phyloP scores from a whole-genome alignment of 2,113 vertebrate species.

The Piprites chloris region DNA sequence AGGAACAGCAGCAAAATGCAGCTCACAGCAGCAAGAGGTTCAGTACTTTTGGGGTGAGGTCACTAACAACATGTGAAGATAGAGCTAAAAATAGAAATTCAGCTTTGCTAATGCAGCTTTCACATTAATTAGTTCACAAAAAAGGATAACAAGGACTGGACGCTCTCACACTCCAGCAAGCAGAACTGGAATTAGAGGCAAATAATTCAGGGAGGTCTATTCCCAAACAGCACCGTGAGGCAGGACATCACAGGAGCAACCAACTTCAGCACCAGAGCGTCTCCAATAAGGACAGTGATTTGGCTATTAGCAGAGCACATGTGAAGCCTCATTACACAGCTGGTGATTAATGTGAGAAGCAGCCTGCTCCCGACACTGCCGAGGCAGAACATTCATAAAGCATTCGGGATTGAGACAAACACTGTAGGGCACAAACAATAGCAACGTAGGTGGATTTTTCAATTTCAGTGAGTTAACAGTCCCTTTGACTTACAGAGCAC shows the following conservation, averaged over 20 bases:
- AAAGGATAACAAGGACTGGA: neutral
- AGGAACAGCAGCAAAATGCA: neutral
- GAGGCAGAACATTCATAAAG: conserved; percentile 1
- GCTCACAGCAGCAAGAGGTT: neutral
- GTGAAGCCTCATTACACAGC: conserved; percentile 46
- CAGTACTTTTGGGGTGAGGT: neutral
- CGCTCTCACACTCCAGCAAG: neutral
- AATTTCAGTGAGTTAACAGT: neutral
- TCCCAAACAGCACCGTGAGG: neutral
- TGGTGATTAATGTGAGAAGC: conserved; percentile 54
- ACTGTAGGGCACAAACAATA: neutral
- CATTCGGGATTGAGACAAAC: neutral
- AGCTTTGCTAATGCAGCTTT: neutral
- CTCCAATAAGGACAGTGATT: neutral
- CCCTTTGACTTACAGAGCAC: neutral
- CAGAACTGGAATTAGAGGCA: neutral
- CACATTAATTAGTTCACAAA: neutral
- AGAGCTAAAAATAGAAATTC: neutral
- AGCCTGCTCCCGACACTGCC: conserved; percentile 15
- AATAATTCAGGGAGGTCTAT: neutral
- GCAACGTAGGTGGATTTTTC: conserved; percentile 2
- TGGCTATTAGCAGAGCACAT: conserved; percentile 10
- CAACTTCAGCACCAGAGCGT: neutral
- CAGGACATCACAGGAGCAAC: neutral
- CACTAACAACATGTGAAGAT: neutral